phyloP scores from a whole-genome alignment of 2,888 invertebrate species.

The Mechanitis messenoides region DNA sequence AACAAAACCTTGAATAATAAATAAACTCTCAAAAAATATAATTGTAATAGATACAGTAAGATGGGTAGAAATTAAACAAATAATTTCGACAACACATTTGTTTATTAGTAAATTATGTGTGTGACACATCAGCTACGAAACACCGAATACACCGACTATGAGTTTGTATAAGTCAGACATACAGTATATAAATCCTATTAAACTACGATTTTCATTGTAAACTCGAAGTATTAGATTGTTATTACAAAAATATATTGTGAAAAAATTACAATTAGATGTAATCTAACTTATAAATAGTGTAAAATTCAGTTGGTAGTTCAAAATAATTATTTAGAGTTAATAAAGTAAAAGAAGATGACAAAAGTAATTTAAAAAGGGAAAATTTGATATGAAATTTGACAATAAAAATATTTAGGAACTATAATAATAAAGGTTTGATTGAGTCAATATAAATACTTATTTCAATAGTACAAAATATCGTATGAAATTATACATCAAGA shows the following conservation, averaged over 20 bases:
- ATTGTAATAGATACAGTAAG: background rate
- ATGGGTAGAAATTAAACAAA: slow-evolving; percentile 3
- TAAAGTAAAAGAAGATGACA: background rate
- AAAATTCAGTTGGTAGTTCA: background rate
- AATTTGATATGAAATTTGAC: background rate
- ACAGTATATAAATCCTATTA: slow-evolving; percentile 10
- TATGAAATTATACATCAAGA: slow-evolving; percentile 4
- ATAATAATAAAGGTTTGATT: background rate
- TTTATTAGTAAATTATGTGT: slow-evolving; percentile 21
- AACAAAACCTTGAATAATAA: no score
- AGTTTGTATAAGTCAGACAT: slow-evolving; percentile 1
- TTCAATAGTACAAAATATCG: background rate
- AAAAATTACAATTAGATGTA: slow-evolving; percentile 3
- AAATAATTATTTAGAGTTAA: background rate
- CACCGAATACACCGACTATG: slow-evolving; percentile 9
- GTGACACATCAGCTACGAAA: slow-evolving; percentile 9
- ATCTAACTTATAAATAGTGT: background rate
- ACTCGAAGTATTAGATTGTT: slow-evolving; percentile 2
- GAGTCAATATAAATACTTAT: background rate
- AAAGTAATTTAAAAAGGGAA: background rate
- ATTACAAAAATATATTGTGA: slow-evolving; percentile 4
- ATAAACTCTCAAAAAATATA: no score
- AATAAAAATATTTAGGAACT: slow-evolving; percentile 3
- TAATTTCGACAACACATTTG: slow-evolving; percentile 17
- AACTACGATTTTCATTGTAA: slow-evolving; percentile 9